Base-by-base conservation (phyloP, 2,888 invertebrate genomes). In the Metallyticus violacea region DNA sequence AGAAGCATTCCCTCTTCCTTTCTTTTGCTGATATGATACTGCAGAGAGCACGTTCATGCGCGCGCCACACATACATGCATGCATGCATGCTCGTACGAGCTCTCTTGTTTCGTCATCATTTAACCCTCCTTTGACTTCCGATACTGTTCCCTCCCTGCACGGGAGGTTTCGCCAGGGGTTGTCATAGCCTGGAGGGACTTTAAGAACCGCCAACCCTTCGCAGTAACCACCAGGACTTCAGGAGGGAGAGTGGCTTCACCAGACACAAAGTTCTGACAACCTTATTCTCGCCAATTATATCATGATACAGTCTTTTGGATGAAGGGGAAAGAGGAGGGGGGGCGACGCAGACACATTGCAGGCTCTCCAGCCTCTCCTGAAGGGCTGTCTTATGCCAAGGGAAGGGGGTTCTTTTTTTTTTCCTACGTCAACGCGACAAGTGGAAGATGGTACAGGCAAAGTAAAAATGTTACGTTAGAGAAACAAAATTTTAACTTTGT, bases 241-340 rank as follows among this genome's bases (percentile, higher is more conserved):
- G 30, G 7, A 30, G 26, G 28, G 25, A 81, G 40, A 25, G 6
- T 26, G 27, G 83, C 83, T 77, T 83, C 83, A 27, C 76, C 27
- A 62, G 40, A 62, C 40, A 62, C 40, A 62, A 62, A 62, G 40
- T 62, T 40, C 25, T 62, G 62, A 30, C 30, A 81, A 81, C 81
- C 62, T 81, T 81, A 40, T 62, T 81, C 81, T 81, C 76, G 76
- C 82, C 82, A 82, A 82, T 82, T 82, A 82, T 76, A 82, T 26
- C 62, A 26, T 82, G 82, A 81, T 80, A 28, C 29, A 22, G 80
- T 80, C 80, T 80, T 29, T 80, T 25, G 25, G 29, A 29, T 28
- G 29, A 80, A n/a, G 15, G 28, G n/a, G 80, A 4, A 27, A n/a
- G 27, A 1, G 5, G 1, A 79, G n/a, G 79, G 28, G 15, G 40